phyloP scores from a whole-genome alignment of 37 sponge, comb jelly and placozoan species.

The Oopsacas minuta region DNA sequence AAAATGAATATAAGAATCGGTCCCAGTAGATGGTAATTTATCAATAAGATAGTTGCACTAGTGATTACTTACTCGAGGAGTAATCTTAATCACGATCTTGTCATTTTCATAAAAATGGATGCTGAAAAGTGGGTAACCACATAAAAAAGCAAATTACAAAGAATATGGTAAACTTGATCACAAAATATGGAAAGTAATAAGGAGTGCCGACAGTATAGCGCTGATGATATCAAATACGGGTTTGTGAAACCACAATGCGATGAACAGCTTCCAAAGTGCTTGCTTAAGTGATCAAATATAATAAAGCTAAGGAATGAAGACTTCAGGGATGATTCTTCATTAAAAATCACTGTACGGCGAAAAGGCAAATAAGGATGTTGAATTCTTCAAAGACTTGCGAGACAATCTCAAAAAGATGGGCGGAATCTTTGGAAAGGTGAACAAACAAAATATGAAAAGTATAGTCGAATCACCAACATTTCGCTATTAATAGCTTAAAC shows the following conservation, averaged over 20 bases:
- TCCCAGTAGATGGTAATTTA: neutral
- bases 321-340: neutral
- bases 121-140: neutral
- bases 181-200: neutral
- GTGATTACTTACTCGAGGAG: neutral
- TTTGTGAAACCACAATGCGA: constrained; percentile 3
- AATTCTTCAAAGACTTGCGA: neutral
- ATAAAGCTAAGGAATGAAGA: neutral
- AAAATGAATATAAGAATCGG: neutral
- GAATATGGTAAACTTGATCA: constrained; percentile 5
- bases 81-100: neutral
- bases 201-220: neutral
- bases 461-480: neutral
- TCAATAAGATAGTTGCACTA: constrained; percentile 15
- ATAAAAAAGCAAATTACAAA: neutral
- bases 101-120: neutral
- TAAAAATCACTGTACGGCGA: neutral
- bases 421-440: neutral
- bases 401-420: too few species aligned
- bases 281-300: neutral
- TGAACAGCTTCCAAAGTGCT: constrained; percentile 16
- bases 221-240: constrained; percentile 9
- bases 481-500: neutral
- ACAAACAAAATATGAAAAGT: neutral
- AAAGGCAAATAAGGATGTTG: neutral